These are phyloP conservation scores for Yasuhikotakia modesta DNA, from an alignment of 2,797 vertebrate species.

Conservation along the genomic window DNA sequence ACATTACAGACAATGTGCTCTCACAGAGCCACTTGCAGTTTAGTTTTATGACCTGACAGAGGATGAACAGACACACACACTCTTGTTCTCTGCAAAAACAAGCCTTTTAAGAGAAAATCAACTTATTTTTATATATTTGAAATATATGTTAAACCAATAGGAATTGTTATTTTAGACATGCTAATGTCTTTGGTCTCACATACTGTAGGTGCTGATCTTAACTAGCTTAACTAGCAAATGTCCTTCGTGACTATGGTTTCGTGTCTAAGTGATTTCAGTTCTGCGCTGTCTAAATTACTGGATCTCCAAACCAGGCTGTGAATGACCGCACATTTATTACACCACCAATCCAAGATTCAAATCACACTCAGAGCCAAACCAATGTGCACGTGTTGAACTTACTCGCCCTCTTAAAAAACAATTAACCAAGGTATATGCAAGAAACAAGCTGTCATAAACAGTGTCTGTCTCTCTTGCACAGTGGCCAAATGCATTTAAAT, in stretches of 20 bases:
- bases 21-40: constrained; percentile 51
- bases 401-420: not conserved
- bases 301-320: not conserved
- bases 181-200: too few relatives aligned
- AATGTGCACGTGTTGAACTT: not conserved
- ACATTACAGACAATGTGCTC: too few relatives aligned
- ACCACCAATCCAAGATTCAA: constrained; percentile 10
- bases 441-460: constrained; percentile 2
- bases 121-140: constrained; percentile 4
- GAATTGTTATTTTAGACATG: too few relatives aligned
- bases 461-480: not conserved
- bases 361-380: not conserved
- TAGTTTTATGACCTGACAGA: constrained; percentile 70
- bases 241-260: too few relatives aligned
- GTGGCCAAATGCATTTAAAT: constrained; percentile 30
- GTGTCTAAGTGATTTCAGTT: not conserved
- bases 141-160: not conserved
- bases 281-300: not conserved
- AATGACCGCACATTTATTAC: constrained; percentile 36
- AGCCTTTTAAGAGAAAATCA: not conserved
- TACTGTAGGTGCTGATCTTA: too few relatives aligned
- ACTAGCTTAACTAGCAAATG: too few relatives aligned
- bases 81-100: not conserved
- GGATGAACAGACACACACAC: constrained; percentile 53
- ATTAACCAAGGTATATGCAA: constrained; percentile 8